Base-by-base conservation (phyloP, 2,797 vertebrate genomes). In the Centropyge bicolor region DNA sequence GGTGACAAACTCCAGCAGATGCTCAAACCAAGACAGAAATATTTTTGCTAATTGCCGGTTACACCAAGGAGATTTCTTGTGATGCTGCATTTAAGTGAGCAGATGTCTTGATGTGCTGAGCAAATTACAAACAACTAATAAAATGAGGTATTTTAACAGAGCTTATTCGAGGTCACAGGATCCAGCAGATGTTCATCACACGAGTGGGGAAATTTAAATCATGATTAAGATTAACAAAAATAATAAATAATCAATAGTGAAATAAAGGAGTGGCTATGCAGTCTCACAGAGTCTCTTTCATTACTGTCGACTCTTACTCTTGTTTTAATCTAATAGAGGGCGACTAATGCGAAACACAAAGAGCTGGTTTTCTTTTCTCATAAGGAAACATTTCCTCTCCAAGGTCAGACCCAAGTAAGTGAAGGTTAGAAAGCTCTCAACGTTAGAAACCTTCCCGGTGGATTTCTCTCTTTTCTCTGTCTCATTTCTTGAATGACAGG, bases 261-360 rank as follows among this genome's bases (percentile, higher is more conserved):
- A 74, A 46, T 36, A 24, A 9, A 24, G 20, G 9, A 40, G n/a
- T 38, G 35, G 22, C 19, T 62, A 20, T n/a, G 40, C 20, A 51
- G 20, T 24, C 40, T 66, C 36, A 45, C 12, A 27, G 10, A 51
- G 14, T 27, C 3, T 8, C 57, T 46, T 46, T 16, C 52, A 60
- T 22, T 16, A 55, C 60, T 57, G 49, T 38, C 41, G n/a, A 31
- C 17, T 43, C 43, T 54, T 22, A 9, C 31, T 48, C 19, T 73
- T 52, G 36, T 74, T 85, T 66, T 59, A 51, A 74, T 78, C 38
- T 65, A 74, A 79, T 22, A 70, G 43, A 31, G 56, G 49, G 61
- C 59, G 74, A 81, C 36, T 84, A 76, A 86, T 89, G 84, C 66
- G 81, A 87, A 87, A 76, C 78, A 83, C 24, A 43, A 74, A 80